Conservation (phyloP, 2,797 vertebrate genomes). For the Etheostoma perlongum region DNA sequence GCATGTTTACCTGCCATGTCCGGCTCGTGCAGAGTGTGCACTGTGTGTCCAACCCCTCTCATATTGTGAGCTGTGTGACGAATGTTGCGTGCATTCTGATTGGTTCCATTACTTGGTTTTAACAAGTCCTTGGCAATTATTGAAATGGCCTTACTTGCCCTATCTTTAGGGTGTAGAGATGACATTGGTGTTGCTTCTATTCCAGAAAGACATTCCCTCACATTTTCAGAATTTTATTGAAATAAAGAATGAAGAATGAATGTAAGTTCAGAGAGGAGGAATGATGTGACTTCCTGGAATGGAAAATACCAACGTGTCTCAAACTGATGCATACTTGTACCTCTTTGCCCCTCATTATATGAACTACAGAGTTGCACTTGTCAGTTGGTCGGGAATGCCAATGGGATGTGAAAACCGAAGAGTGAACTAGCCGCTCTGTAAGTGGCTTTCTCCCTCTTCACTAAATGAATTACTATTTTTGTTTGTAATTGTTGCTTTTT, state of each 20-base stretch:
- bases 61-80: conserved; percentile 83
- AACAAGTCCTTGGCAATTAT: conserved; percentile 75
- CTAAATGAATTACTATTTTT: conserved; percentile 67
- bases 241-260: conserved; percentile 10
- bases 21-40: conserved; percentile 64
- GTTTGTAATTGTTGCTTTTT: conserved; percentile 65
- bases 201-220: conserved; percentile 28
- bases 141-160: conserved; percentile 68
- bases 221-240: background rate
- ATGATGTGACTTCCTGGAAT: conserved; percentile 32
- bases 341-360: conserved; percentile 69
- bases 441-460: conserved; percentile 57
- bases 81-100: conserved; percentile 82
- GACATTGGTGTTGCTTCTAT: conserved; percentile 48
- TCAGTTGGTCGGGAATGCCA: conserved; percentile 59
- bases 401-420: conserved; percentile 69
- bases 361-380: conserved; percentile 78
- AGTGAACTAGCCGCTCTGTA: conserved; percentile 48
- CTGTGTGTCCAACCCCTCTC: conserved; percentile 52
- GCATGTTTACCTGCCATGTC: conserved; percentile 46
- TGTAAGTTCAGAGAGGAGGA: conserved; percentile 7
- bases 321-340: conserved; percentile 66
- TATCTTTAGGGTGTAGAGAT: conserved; percentile 59
- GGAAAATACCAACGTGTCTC: conserved; percentile 58
- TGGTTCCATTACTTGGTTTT: conserved; percentile 84